Conservation (phyloP, 92 coral and sea anemone genomes). For the Epizoanthus scotinus region DNA sequence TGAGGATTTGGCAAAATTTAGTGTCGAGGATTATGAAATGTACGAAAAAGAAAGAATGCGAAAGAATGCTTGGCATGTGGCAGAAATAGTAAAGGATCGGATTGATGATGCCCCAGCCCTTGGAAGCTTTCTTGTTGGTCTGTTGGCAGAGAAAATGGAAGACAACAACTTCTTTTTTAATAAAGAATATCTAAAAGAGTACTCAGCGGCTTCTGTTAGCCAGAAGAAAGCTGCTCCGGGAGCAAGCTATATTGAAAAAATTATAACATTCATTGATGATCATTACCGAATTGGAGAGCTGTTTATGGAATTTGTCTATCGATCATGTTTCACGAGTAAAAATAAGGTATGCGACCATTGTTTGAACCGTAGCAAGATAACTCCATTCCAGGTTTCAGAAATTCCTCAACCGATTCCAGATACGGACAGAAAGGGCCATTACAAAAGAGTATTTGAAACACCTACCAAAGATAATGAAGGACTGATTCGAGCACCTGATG, state of each 20-base stretch:
- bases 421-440: not conserved
- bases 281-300: conserved; percentile 6
- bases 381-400: not conserved
- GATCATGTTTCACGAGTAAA: conserved; percentile 9
- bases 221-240: conserved; percentile 7
- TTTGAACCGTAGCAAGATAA: conserved; percentile 1
- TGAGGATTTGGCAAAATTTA: conserved; percentile 19
- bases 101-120: conserved; percentile 59
- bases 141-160: not conserved
- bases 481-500: conserved; percentile 18
- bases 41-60: conserved; percentile 41
- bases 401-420: conserved; percentile 30
- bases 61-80: conserved; percentile 66
- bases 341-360: conserved; percentile 12
- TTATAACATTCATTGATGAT: not conserved
- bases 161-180: no score
- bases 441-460: conserved; percentile 11
- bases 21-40: conserved; percentile 5
- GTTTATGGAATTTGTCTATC: conserved; percentile 19
- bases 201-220: not conserved
- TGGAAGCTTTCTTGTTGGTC: conserved; percentile 19
- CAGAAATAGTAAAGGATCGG: conserved; percentile 46
- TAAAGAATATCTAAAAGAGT: not conserved
- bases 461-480: conserved; percentile 4
- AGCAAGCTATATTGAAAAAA: conserved; percentile 9